Base-by-base conservation (phyloP, 2,888 invertebrate genomes). In the Dione vanillae region DNA sequence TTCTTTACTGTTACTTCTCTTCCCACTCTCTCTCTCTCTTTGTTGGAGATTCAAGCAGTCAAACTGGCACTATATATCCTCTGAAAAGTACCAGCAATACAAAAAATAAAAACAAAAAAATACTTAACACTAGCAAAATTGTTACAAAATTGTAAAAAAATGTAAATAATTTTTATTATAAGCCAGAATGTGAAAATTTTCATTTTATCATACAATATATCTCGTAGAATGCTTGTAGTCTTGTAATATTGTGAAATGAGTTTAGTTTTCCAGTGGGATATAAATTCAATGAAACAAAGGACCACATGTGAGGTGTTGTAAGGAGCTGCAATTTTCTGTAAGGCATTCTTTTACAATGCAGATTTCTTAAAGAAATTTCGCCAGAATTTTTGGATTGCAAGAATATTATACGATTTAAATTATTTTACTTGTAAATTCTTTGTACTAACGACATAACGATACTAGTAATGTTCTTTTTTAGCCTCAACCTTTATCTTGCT, bases 221-320 rank as follows among this genome's bases (percentile, higher is more conserved):
- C 45, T 43, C 35, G 66, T 41, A 62, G 56, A 62, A 70, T 61
- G 54, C 65, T 67, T 70, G 59, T 67, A 66, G 59, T 59, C 58
- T 59, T 65, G 52, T 70, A 67, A 70, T 70, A 70, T 70, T 70
- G 66, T 67, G 67, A 41, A 70, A 70, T 52, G 66, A 62, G 66
- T 56, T 62, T 49, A 70, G 61, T 70, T 61, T 76, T 76, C 72
- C 69, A 67, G 74, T 47, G 76, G 75, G 76, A 77, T 77, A 78
- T 77, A 80, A 81, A 82, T 82, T 82, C 79, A 82, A 82, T 81
- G 76, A 80, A 76, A 78, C 74, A 73, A 75, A 75, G 76, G 75
- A 76, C 74, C 76, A 76, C 79, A 78, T 77, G 78, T 78, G 78
- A 72, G 68, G 64, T 77, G 69, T 71, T 78, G 79, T 81, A 80